A percentile compares a stretch with the other conserved stretches of the same genome.
These are phyloP conservation scores for Anastrepha obliqua DNA, from an alignment of 1,140 invertebrate genomes.

Conservation along the genomic window DNA sequence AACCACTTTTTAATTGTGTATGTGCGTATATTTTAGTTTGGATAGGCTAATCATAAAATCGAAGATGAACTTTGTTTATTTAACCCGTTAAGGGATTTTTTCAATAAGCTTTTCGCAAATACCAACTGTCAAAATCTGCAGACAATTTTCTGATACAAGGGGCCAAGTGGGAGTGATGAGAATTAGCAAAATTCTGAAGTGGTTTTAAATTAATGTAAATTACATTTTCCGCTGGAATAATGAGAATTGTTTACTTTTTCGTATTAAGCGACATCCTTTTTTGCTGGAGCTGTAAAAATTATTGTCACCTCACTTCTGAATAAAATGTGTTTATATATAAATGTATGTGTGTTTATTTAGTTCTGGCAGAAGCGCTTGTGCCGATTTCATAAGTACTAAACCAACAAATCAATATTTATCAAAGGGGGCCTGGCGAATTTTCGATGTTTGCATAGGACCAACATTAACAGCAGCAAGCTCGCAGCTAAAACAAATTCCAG, in stretches of 20 bases:
- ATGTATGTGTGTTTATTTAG: background rate
- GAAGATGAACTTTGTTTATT: background rate
- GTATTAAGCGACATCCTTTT: background rate
- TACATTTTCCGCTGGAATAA: background rate
- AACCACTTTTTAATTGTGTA: constrained; percentile 26
- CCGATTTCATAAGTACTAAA: constrained; percentile 53
- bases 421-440: background rate
- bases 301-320: background rate
- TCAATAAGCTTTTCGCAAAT: background rate
- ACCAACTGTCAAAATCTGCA: background rate
- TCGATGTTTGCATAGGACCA: constrained; percentile 43
- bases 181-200: background rate
- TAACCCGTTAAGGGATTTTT: background rate
- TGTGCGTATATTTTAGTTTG: background rate
- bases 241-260: no score
- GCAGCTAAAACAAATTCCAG: background rate
- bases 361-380: background rate
- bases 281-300: background rate
- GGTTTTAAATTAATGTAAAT: background rate
- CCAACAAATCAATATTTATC: constrained; percentile 23
- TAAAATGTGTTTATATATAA: no score
- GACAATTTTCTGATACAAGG: no score
- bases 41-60: background rate
- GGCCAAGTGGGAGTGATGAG: no score
- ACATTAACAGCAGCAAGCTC: background rate